These are phyloP conservation scores for Corythaeola cristata DNA, from an alignment of 2,113 vertebrate species.

Conservation along the genomic window DNA sequence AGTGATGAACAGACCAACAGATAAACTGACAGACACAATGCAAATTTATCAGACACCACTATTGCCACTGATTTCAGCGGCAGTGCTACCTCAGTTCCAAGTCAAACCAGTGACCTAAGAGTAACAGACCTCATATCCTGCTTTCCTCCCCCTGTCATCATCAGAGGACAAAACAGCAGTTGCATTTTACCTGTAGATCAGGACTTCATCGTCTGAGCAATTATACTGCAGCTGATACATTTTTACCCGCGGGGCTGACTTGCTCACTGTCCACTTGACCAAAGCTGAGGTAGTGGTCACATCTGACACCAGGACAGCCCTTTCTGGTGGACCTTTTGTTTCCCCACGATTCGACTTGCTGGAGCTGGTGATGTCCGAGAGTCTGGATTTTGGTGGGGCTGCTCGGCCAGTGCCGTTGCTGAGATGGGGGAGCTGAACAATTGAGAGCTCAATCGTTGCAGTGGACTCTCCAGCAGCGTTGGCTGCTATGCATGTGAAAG, in stretches of 20 bases:
- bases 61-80: not conserved
- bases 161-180: not conserved
- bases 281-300: slow-evolving; percentile 92
- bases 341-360: slow-evolving; percentile 89
- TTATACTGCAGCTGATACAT: slow-evolving; percentile 99
- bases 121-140: not conserved
- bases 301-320: slow-evolving; percentile 89
- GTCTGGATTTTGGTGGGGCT: slow-evolving; percentile 87
- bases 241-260: slow-evolving; percentile 92
- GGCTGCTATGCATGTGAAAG: slow-evolving; percentile 95
- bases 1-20: not conserved
- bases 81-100: not conserved
- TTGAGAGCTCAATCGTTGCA: slow-evolving; percentile 89
- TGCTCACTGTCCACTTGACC: slow-evolving; percentile 94
- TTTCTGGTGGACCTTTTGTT: slow-evolving; percentile 83
- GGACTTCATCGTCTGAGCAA: slow-evolving; percentile 95
- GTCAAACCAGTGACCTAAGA: not conserved
- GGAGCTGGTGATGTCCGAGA: slow-evolving; percentile 95
- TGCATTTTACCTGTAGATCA: slow-evolving; percentile 92
- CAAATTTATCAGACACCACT: not conserved
- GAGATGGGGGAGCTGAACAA: slow-evolving; percentile 93
- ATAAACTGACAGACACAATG: not conserved
- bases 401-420: slow-evolving; percentile 88
- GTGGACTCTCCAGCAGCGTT: slow-evolving; percentile 96
- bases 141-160: not conserved